Percentiles rank a stretch among this genome's conserved stretches.
These are phyloP conservation scores for Clamator glandarius DNA, from an alignment of 2,797 vertebrate genomes.

Conservation along the genomic window DNA sequence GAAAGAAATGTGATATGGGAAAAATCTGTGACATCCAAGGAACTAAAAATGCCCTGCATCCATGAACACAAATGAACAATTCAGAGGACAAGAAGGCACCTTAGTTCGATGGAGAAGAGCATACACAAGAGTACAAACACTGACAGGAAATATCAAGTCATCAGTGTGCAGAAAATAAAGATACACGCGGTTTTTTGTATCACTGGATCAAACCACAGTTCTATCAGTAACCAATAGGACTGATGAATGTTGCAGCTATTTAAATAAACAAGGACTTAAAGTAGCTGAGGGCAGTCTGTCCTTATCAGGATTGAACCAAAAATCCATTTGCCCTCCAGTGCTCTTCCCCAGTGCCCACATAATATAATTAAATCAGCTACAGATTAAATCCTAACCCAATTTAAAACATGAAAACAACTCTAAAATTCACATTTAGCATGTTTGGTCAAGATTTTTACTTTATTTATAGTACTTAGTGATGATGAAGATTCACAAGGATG, in stretches of 20 bases:
- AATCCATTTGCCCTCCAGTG: conserved; percentile 23
- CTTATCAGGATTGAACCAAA: conserved; percentile 26
- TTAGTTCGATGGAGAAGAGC: not conserved
- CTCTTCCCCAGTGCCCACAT: not conserved
- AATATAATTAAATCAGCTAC: not conserved
- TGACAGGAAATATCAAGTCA: not conserved
- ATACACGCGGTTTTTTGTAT: not conserved
- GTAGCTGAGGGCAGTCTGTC: conserved; percentile 14
- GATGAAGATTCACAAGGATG: not conserved
- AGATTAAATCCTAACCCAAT: not conserved
- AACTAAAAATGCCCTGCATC: not conserved
- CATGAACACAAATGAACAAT: not conserved
- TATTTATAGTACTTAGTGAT: not conserved
- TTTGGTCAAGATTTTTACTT: not conserved
- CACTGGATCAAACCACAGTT: not conserved
- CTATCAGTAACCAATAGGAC: not conserved
- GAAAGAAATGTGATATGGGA: not conserved
- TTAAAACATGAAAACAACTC: not conserved
- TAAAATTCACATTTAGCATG: not conserved
- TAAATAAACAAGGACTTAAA: not conserved
- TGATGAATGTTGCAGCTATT: not conserved
- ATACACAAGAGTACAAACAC: not conserved
- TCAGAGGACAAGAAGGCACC: not conserved
- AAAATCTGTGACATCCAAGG: not conserved
- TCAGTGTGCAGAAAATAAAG: not conserved